Base-by-base conservation (phyloP, 2,113 vertebrate genomes). In the Promerops cafer region DNA sequence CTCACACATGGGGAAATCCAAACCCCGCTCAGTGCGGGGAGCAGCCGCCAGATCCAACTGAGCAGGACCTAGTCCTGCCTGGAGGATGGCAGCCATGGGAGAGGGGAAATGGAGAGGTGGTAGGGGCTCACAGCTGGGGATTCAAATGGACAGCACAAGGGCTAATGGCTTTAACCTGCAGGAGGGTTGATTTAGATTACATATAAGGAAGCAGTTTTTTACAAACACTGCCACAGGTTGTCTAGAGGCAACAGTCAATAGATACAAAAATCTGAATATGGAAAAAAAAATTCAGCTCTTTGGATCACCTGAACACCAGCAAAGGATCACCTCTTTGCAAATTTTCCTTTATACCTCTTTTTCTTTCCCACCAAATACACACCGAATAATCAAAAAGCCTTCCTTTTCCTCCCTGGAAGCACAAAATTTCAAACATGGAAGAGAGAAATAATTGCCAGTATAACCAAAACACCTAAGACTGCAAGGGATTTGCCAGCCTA, bases 71-170 rank as follows among this genome's bases (percentile, higher is more conserved):
- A 12, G 33, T 10, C 15, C 5, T 54, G 77, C 42, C 77, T 57
- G 14, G 26, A 83, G 53, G 63, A 45, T 15, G 13, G 33, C 31
- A n/a, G 3, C 11, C 1, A 0, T 1, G 4, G 70, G 33, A 83
- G 23, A 60, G 17, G 40, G 21, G 47, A 23, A n/a, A 17, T 4
- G 53, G 86, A 76, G 47, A 13, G 24, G 37, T 31, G 18, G 27
- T 33, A 39, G 10, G 11, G 52, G 24, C 61, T 82, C 7, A 4
- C 44, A 49, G 45, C 3, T 2, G 15, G 31, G 45, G 12, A 23
- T 35, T 77, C 33, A 60, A 57, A 60, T 19, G 45, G n/a, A n/a
- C 70, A 53, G n/a, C 20, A 60, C 14, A 68, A 31, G 20, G 39
- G 16, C 28, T 60, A 68, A 68, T 16, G 24, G 45, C 35, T 75